Percentiles rank a stretch among this genome's conserved stretches.
Conservation (phyloP, 2,888 invertebrate species). For the Gari tellinella region DNA sequence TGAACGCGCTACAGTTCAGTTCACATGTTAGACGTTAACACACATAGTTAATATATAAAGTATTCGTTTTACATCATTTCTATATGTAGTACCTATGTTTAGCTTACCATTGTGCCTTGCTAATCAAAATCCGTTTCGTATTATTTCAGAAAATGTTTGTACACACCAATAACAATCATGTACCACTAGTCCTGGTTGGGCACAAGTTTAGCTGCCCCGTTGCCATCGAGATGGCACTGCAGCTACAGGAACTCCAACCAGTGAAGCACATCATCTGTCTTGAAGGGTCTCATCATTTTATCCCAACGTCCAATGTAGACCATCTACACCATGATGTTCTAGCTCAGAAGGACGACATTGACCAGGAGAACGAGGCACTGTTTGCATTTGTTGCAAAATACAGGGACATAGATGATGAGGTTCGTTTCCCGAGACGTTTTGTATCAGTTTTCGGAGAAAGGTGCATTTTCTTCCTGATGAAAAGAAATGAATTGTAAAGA, state of each 20-base stretch:
- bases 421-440: conserved; percentile 5
- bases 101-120: too few relatives aligned
- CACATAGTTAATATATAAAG: too few relatives aligned
- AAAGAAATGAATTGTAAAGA: too few relatives aligned
- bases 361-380: conserved; percentile 22
- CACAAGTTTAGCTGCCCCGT: conserved; percentile 98
- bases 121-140: too few relatives aligned
- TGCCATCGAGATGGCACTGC: conserved; percentile 96
- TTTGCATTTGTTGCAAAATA: conserved; percentile 21
- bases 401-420: conserved; percentile 26
- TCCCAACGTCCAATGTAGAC: conserved; percentile 67
- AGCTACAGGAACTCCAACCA: conserved; percentile 85
- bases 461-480: too few relatives aligned
- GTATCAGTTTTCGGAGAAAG: too few relatives aligned
- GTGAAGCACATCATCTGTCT: conserved; percentile 89
- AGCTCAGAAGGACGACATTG: not conserved
- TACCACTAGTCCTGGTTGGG: conserved; percentile 95
- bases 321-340: conserved; percentile 9
- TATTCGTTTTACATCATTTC: too few relatives aligned
- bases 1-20: too few relatives aligned
- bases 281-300: conserved; percentile 89
- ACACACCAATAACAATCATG: conserved; percentile 89
- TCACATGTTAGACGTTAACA: too few relatives aligned
- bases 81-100: too few relatives aligned
- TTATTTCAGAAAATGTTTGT: not conserved